Evolutionary conservation across 2,888 invertebrate genomes (phyloP).

Genomic region (Monochamus alternatus): DNA sequence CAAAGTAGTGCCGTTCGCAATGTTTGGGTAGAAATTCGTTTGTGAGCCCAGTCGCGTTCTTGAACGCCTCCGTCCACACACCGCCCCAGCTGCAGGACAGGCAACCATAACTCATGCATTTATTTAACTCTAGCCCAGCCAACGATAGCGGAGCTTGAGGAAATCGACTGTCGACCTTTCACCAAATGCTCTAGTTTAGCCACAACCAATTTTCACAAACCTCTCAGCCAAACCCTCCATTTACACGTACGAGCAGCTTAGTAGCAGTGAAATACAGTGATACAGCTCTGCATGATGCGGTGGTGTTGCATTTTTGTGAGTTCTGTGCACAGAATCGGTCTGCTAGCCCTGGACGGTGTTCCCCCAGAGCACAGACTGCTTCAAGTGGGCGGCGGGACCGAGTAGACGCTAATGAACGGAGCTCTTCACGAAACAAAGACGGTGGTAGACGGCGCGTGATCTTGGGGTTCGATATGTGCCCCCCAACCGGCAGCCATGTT

Average conservation of each 20-base stretch:
- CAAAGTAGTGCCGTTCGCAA: conserved; percentile 19
- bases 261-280: conserved; percentile 41
- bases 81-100: conserved; percentile 30
- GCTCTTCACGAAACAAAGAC: conserved; percentile 23
- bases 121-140: conserved; percentile 12
- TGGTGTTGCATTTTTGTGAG: conserved; percentile 35
- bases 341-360: conserved; percentile 1
- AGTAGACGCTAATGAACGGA: conserved; percentile 32
- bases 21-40: conserved; percentile 31
- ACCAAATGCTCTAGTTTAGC: not conserved
- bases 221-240: conserved; percentile 2
- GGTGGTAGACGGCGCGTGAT: conserved; percentile 47
- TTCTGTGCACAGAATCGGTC: conserved; percentile 18
- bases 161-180: conserved; percentile 10
- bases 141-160: not conserved
- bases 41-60: conserved; percentile 40
- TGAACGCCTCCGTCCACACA: conserved; percentile 36
- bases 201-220: not conserved
- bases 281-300: conserved; percentile 37
- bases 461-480: conserved; percentile 53
- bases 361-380: conserved; percentile 36
- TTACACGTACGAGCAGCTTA: conserved; percentile 26
- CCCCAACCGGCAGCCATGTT: conserved; percentile 68
- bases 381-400: conserved; percentile 44
- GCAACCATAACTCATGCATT: conserved; percentile 18